phyloP scores from a whole-genome alignment of 1,140 invertebrate genomes.

The Drosophila murphyi region DNA sequence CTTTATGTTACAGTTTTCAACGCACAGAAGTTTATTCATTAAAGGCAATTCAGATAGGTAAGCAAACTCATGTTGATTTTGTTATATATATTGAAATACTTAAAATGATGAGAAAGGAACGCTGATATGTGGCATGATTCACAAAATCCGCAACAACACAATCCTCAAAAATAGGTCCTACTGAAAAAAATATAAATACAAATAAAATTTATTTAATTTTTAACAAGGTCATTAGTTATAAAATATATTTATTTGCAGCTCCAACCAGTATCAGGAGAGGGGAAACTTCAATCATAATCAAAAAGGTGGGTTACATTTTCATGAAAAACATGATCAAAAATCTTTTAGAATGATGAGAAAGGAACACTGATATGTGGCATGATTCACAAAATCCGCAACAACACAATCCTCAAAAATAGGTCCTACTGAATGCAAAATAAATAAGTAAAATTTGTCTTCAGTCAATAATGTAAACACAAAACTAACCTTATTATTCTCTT shows the following conservation, averaged over 20 bases:
- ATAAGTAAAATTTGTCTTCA: neutral
- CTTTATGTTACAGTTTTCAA: conserved; percentile 11
- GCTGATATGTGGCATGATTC: conserved; percentile 79
- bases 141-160: conserved; percentile 77
- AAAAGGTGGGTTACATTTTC: conserved; percentile 6
- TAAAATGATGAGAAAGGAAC: conserved; percentile 42
- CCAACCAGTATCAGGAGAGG: no score
- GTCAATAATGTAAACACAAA: neutral
- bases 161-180: conserved; percentile 80
- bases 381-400: conserved; percentile 82
- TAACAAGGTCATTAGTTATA: neutral
- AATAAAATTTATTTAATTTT: neutral
- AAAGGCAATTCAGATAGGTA: conserved; percentile 9
- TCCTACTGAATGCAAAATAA: conserved; percentile 62
- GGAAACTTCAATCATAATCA: no score
- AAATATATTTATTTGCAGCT: conserved; percentile 13
- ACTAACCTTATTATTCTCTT: neutral
- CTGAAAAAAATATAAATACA: conserved; percentile 43
- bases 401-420: conserved; percentile 76
- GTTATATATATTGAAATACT: neutral
- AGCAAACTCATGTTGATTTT: neutral
- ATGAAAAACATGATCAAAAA: neutral
- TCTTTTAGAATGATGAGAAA: conserved; percentile 60
- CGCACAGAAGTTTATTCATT: neutral
- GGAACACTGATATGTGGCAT: conserved; percentile 72